Percentiles rank a stretch among this genome's conserved stretches.
Evolutionary conservation across 2,797 vertebrate genomes (phyloP).

Genomic region (Sarcophilus harrisii): DNA sequence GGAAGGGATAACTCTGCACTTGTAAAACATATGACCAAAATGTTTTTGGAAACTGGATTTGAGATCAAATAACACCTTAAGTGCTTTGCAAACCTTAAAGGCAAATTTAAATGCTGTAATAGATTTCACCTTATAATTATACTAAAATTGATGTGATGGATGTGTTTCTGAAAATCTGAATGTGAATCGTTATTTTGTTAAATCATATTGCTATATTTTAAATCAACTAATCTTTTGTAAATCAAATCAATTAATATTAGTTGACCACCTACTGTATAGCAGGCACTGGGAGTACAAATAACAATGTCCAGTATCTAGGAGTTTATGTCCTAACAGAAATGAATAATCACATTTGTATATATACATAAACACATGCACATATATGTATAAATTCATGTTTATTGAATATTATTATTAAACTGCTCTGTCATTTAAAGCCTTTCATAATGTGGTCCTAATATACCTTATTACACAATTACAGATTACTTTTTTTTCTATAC

Average conservation of each 20-base stretch:
- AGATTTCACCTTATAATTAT: background rate
- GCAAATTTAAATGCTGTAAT: background rate
- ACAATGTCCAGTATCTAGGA: background rate
- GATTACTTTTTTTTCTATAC: background rate
- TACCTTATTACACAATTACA: background rate
- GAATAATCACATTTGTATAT: too few relatives aligned
- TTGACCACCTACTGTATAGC: background rate
- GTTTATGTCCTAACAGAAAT: background rate
- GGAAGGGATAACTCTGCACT: too few relatives aligned
- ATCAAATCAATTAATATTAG: background rate
- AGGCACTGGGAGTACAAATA: background rate
- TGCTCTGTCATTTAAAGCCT: background rate
- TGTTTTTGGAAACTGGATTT: background rate
- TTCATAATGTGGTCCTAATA: background rate
- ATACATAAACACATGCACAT: fast-evolving
- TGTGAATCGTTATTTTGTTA: background rate
- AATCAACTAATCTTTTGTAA: background rate
- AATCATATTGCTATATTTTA: background rate
- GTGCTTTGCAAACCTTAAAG: background rate
- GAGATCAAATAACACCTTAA: background rate
- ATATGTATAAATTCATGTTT: too few relatives aligned
- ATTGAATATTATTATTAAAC: background rate
- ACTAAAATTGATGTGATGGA: background rate
- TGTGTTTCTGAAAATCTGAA: background rate
- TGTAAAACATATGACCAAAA: too few relatives aligned